Conservation (phyloP, 2,797 vertebrate genomes). For the Mus spretus region DNA sequence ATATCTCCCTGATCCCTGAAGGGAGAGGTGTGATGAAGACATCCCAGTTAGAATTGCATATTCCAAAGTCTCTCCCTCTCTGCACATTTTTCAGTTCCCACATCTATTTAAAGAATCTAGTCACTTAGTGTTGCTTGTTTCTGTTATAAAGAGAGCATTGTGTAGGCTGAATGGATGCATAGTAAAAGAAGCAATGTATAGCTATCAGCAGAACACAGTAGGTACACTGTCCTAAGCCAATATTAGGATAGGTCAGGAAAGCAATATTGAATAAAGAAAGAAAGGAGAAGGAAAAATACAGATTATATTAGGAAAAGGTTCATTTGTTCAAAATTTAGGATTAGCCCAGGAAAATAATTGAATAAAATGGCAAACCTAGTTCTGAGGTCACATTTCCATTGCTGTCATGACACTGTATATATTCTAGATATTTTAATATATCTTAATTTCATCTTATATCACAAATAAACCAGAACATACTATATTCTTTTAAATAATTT, state of each 20-base stretch:
- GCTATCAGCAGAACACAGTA: constrained; percentile 6
- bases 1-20: not conserved
- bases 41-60: not conserved
- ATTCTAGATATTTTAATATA: not conserved
- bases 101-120: not conserved
- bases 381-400: not conserved
- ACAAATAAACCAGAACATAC: not conserved
- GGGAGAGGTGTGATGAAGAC: not conserved
- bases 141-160: not conserved
- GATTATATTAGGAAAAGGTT: constrained; percentile 17
- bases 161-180: not conserved
- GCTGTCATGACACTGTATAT: not conserved
- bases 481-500: not conserved
- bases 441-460: not conserved
- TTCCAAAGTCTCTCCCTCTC: not conserved
- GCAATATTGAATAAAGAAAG: not conserved
- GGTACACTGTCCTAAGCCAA: not conserved
- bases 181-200: not conserved
- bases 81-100: not conserved
- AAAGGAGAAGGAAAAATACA: not conserved
- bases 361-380: not conserved
- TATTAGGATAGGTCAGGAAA: not conserved
- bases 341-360: not conserved
- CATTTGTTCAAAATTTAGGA: not conserved
- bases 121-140: not conserved